Evolutionary conservation across 1,140 invertebrate genomes (phyloP), one percentile per base, ranked within the genome.

Genomic region (Saccostrea cuccullata): DNA sequence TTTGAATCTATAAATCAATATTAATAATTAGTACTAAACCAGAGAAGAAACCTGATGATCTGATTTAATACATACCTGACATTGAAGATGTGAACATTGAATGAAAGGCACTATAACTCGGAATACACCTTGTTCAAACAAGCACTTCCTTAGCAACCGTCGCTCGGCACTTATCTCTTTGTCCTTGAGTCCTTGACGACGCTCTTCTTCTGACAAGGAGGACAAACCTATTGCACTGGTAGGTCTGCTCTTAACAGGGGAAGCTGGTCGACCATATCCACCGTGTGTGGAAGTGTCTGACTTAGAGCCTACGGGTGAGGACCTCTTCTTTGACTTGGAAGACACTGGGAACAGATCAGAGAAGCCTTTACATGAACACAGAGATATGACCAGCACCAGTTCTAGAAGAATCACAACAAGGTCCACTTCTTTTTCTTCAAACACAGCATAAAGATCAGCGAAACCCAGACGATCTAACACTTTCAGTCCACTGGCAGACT

Each of bases 121-220:
- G 64, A 91, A 90, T 11, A 90, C 64, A 67, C 88, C 90, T 30
- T 89, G 84, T 70, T 92, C 91, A 89, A 89, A 92, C 60, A 92
- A 83, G 88, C 90, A 90, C 86, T 90, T 90, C 26, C 91, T 88
- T 64, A 92, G 56, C n/a, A 91, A 40, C 82, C 90, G 82, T 84
- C 91, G 87, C 64, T 92, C 92, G 17, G 89, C 88, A 36, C 83
- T 86, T 20, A 90, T 85, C 58, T 92, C 92, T 26, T 90, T 91
- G n/a, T 92, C 87, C 20, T 83, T 83, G 20, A 89, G 58, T n/a
- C 86, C 88, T 56, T 47, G 26, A 84, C 86, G 85, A 23, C 58
- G 84, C 12, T 82, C n/a, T 30, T 82, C 82, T 47, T 86, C 84
- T n/a, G 88, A 77, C 82, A 77, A 82, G 9, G 85, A 56, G 26